These are phyloP conservation scores for Ifrita kowaldi DNA, from an alignment of 2,113 vertebrate species.

Conservation along the genomic window DNA sequence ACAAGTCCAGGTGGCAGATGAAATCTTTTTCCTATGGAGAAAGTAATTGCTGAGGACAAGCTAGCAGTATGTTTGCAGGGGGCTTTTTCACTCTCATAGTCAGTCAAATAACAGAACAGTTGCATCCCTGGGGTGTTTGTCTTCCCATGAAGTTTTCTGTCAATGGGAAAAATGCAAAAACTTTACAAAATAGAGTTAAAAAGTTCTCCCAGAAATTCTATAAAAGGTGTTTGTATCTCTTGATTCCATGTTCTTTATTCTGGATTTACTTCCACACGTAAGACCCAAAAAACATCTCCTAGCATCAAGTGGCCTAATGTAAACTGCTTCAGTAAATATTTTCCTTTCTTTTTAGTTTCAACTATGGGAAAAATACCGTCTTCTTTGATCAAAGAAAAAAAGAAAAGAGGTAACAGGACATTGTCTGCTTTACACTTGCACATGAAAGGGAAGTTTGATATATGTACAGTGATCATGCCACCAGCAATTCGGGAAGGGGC, in stretches of 20 bases:
- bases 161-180: not conserved
- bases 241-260: not conserved
- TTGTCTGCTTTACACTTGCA: not conserved
- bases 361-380: not conserved
- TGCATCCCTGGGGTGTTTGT: not conserved
- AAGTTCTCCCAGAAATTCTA: not conserved
- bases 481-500: not conserved
- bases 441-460: not conserved
- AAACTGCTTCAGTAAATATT: not conserved
- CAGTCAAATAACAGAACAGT: not conserved
- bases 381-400: not conserved
- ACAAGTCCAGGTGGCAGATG: not conserved
- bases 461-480: fast-evolving
- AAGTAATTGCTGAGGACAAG: not conserved
- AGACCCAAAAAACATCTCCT: not conserved
- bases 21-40: not conserved
- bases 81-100: not conserved
- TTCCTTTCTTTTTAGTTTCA: not conserved
- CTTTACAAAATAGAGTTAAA: not conserved
- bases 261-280: not conserved
- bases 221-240: not conserved
- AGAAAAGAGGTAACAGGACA: fast-evolving
- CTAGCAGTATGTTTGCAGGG: not conserved
- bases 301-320: not conserved
- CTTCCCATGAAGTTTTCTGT: not conserved